A percentile compares a stretch with the other conserved stretches of the same genome.
phyloP scores from a whole-genome alignment of 92 coral and sea anemone species.

The Montipora capitata region DNA sequence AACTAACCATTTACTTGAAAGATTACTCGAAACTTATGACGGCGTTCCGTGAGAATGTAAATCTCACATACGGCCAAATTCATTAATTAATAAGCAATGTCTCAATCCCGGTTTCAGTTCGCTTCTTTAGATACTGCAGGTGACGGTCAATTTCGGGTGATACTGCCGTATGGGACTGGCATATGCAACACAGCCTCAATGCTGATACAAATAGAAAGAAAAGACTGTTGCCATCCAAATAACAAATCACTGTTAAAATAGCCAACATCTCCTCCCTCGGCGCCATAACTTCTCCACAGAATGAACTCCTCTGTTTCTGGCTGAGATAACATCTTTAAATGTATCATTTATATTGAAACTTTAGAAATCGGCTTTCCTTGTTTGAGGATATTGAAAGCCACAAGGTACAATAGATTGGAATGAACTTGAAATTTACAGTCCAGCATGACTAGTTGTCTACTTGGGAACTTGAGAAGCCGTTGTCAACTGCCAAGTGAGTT shows the following conservation, averaged over 20 bases:
- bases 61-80: no score
- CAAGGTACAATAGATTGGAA: neutral
- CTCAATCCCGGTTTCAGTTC: no score
- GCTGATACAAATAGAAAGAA: neutral
- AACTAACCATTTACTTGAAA: no score
- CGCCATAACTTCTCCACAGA: slow-evolving; percentile 42
- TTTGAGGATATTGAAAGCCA: slow-evolving; percentile 12
- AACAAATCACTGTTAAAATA: neutral
- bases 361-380: slow-evolving; percentile 58
- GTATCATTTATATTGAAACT: neutral
- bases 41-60: no score
- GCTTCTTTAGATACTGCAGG: no score
- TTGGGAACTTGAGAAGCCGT: neutral
- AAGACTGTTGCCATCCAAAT: neutral
- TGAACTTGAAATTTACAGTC: neutral
- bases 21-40: no score
- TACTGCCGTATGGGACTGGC: neutral
- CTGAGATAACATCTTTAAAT: slow-evolving; percentile 23
- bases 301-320: slow-evolving; percentile 29
- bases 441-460: neutral
- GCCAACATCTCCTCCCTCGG: slow-evolving; percentile 12
- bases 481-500: no score
- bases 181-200: neutral
- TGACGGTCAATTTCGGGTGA: no score
- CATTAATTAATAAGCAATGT: no score